These are phyloP conservation scores for Halcyon senegalensis DNA, from an alignment of 2,113 vertebrate species.

Conservation along the genomic window DNA sequence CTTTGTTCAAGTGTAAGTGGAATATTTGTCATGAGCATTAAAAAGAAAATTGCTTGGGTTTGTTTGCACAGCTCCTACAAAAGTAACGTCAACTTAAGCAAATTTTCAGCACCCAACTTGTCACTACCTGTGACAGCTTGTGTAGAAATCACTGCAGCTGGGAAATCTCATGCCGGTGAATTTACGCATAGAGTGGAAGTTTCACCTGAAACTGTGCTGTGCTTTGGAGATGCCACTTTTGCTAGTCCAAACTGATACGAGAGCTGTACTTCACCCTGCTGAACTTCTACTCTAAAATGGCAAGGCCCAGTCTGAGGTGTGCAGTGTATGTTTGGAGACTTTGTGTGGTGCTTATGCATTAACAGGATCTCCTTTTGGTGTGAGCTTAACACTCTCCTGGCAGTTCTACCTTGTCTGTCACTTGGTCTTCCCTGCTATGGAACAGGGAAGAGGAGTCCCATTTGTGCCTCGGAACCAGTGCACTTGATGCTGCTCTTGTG, in stretches of 20 bases:
- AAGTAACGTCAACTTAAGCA: background rate
- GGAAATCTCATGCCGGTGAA: background rate
- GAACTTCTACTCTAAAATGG: background rate
- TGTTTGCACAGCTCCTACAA: background rate
- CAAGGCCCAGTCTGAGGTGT: background rate
- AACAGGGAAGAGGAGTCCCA: background rate
- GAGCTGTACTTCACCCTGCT: background rate
- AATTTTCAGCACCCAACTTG: background rate
- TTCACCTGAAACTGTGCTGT: background rate
- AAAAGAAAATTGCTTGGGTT: background rate
- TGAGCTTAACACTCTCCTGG: accelerated
- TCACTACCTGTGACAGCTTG: background rate
- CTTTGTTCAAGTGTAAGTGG: background rate
- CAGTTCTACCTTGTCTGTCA: background rate
- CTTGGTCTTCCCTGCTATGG: background rate
- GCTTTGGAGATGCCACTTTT: background rate
- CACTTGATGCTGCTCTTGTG: background rate
- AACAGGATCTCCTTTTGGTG: background rate
- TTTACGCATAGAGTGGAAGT: background rate
- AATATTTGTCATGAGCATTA: background rate
- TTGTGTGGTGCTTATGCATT: background rate
- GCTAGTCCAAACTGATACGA: background rate
- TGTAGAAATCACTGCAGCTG: background rate
- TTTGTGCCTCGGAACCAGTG: background rate
- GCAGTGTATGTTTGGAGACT: background rate